Evolutionary conservation across 1,140 invertebrate species (phyloP).

Genomic region (Bathynomus jamesi): DNA sequence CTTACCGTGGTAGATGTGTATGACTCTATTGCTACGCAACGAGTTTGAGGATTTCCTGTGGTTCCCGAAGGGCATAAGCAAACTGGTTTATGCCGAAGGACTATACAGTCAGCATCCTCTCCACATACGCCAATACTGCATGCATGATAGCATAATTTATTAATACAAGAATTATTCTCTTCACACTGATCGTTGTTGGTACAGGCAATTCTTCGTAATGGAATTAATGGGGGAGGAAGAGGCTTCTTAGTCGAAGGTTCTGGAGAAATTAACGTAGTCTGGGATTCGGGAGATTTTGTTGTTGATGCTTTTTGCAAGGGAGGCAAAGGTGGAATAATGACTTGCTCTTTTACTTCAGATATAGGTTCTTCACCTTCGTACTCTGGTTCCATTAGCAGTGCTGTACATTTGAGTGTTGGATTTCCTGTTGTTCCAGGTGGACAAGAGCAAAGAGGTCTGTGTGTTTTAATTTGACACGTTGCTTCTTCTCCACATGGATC

Average conservation of each 20-base stretch:
- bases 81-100: constrained; percentile 64
- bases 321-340: background rate
- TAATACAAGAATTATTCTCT: constrained; percentile 79
- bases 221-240: constrained; percentile 8
- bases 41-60: constrained; percentile 23
- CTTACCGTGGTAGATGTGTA: background rate
- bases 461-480: constrained; percentile 40
- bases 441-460: constrained; percentile 63
- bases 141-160: constrained; percentile 73
- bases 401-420: constrained; percentile 56
- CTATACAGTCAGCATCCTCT: constrained; percentile 73
- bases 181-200: constrained; percentile 58
- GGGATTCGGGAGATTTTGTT: background rate
- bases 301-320: constrained; percentile 1
- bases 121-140: constrained; percentile 79
- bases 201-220: constrained; percentile 17
- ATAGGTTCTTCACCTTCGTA: too few relatives aligned
- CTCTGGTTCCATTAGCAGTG: background rate
- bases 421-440: constrained; percentile 48
- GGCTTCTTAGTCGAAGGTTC: constrained; percentile 32
- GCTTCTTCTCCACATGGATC: constrained; percentile 42
- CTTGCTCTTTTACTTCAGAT: too few relatives aligned
- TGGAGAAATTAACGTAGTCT: too few relatives aligned
- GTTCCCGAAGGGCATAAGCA: constrained; percentile 29
- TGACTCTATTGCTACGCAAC: constrained; percentile 13